Base-by-base conservation (phyloP, 2,113 vertebrate species). In the Felis chaus region DNA sequence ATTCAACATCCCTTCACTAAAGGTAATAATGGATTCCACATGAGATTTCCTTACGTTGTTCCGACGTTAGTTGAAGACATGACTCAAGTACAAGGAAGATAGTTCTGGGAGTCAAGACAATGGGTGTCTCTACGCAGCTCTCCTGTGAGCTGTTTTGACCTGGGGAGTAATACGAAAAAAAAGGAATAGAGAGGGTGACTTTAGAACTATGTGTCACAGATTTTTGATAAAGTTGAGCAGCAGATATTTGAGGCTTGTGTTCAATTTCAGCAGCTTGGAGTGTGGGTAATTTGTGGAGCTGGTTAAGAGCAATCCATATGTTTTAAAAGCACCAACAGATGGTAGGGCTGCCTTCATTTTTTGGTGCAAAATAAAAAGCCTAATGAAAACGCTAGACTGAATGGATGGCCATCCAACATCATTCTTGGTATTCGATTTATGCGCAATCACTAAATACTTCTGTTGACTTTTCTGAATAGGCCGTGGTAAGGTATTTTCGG, bases 301-400 rank as follows among this genome's bases (percentile, higher is more conserved):
- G 79, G 80, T 92, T 95, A 88, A 88, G 68, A 91, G 29, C 31
- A 81, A 86, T 29, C 85, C 50, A 0, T 95, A 53, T 88, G 97
- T 85, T 89, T 93, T 41, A 61, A 73, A 82, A 86, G 78, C 65
- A 81, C 45, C 82, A 68, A 31, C 91, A 97, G 93, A 91, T 71
- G 89, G 84, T 19, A n/a, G 76, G 65, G 25, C 82, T 82, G 41
- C 39, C 29, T 53, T 91, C 63, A 39, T 41, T 89, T 76, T 76
- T 29, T 73, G 80, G 48, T 61, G 45, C 92, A 73, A 94, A 93
- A 93, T 79, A 86, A 78, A 71, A 71, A 73, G 1, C 7, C 61
- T 79, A 63, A 83, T 68, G 66, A 48, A 84, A 89, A 61, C 5
- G 5, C 15, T 25, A 13, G 48, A 27, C 48, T 2, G 15, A 69